Evolutionary conservation across 64 coral and sea anemone species (phyloP).

Genomic region (Trachythela sp.): DNA sequence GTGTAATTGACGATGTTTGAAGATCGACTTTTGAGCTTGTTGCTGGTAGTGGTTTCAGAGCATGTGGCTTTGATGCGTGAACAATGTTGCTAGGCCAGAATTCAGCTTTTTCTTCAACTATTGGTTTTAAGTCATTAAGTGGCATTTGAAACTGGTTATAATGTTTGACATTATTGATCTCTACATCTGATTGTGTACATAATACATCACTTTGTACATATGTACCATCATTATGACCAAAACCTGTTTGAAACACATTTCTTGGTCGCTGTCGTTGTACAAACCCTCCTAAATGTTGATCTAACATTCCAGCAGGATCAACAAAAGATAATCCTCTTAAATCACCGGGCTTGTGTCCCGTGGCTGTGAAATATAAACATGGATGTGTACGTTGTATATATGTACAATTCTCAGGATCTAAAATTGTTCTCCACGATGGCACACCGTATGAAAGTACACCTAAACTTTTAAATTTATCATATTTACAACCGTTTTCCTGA

Average conservation of each 20-base stretch:
- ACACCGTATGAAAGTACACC: conserved; percentile 88
- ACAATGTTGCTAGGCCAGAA: too few relatives aligned
- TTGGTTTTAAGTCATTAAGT: background rate
- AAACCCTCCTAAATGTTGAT: conserved; percentile 76
- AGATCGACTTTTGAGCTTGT: background rate
- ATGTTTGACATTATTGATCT: background rate
- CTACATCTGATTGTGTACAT: background rate
- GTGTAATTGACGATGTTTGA: background rate
- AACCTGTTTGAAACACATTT: background rate
- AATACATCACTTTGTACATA: too few relatives aligned
- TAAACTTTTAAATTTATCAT: conserved; percentile 65
- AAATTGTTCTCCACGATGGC: conserved; percentile 87
- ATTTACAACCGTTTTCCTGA: background rate
- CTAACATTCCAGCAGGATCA: conserved; percentile 79
- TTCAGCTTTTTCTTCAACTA: background rate
- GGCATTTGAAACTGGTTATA: background rate
- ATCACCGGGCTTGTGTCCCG: background rate
- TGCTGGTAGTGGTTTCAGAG: background rate
- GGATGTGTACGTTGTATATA: conserved; percentile 69
- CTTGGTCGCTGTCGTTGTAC: background rate
- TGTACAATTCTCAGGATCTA: conserved; percentile 66
- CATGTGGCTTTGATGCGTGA: background rate
- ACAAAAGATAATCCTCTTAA: conserved; percentile 39
- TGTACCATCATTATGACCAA: background rate
- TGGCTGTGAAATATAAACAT: background rate